Base-by-base conservation (phyloP, 2,113 vertebrate species). In the Mionectes macconnelli region DNA sequence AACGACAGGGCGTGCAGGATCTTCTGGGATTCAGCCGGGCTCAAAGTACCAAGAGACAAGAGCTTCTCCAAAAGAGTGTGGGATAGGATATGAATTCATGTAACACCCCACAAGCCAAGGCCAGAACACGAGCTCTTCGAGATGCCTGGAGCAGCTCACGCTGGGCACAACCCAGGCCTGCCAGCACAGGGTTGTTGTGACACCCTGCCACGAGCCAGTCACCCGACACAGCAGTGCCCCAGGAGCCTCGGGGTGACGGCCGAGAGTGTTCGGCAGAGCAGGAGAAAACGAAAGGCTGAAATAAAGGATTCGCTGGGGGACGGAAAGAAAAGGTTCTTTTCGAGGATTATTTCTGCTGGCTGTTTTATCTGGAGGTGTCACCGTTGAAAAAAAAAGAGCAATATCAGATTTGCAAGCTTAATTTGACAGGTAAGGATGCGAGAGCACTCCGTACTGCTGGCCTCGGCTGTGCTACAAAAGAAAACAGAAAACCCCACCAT, bases 381-480 rank as follows among this genome's bases (percentile, higher is more conserved):
- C 66, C 22, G 10, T 20, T 55, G 14, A 77, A 56, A 89, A 77
- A 56, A 89, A 92, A 88, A 62, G 68, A 91, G 90, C 75, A 93
- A 25, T 72, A 52, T 55, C 42, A 14, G 33, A 57, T 80, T 63
- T 87, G 90, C 80, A 95, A 74, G 90, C 30, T 70, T 89, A 60
- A 81, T 89, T 93, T 91, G 81, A 63, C 59, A 95, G 90, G 89
- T 86, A 92, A 68, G 78, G 75, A 79, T 27, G 44, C 31, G 53
- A 68, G 53, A 82, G 10, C 70, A 52, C 31, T 85, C 17, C n/a
- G 7, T 87, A 82, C 20, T 55, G 67, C 63, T 75, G n/a, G 20
- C 63, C 37, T 80, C 42, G 50, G 42, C 37, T 55, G 10, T 21
- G 66, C 30, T 87, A 45, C 59, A 39, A 72, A 89, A 63, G 9